Conservation (phyloP, 2,113 vertebrate genomes). For the Athene cunicularia region DNA sequence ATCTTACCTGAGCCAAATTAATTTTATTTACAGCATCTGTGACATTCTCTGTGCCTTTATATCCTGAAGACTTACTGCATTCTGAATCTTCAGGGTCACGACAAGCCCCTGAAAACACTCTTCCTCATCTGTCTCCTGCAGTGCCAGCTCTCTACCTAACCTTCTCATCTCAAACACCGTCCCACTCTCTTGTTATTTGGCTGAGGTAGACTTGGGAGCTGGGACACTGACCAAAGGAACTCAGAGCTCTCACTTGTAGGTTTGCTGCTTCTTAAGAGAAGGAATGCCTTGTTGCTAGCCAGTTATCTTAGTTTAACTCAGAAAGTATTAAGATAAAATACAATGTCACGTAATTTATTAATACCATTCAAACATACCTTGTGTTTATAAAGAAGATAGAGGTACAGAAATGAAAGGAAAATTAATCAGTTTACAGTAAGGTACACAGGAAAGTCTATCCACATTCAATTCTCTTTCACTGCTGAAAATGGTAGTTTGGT, state of each 20-base stretch:
- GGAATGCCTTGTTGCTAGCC: background rate
- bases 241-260: background rate
- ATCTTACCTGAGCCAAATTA: background rate
- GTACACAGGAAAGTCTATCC: background rate
- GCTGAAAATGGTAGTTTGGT: background rate
- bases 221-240: background rate
- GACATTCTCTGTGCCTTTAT: background rate
- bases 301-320: background rate
- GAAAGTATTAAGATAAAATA: background rate
- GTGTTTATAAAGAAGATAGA: background rate
- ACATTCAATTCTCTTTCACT: background rate
- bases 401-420: background rate
- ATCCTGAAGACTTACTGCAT: background rate
- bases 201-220: background rate
- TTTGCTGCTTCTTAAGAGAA: background rate
- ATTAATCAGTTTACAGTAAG: background rate
- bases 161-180: background rate
- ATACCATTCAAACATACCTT: background rate
- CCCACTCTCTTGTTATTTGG: background rate
- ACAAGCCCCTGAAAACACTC: background rate
- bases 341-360: background rate
- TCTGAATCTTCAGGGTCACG: background rate
- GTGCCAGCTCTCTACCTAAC: background rate
- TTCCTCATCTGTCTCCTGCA: background rate
- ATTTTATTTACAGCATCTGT: background rate